These are phyloP conservation scores for Penaeus japonicus DNA, from an alignment of 1,140 invertebrate species.

Conservation along the genomic window DNA sequence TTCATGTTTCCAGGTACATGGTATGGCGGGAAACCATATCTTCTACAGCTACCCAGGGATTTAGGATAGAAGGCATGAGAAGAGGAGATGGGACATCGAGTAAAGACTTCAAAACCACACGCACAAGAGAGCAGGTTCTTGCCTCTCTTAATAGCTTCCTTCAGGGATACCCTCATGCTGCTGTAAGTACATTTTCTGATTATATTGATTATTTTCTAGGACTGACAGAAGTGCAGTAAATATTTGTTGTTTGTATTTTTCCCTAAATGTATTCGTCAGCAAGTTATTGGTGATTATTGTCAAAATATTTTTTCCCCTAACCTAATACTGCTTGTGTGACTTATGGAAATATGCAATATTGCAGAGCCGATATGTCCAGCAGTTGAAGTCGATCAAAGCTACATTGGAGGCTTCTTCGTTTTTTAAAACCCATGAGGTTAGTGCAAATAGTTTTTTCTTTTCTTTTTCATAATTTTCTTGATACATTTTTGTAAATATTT, in stretches of 20 bases:
- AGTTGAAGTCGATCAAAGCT: slow-evolving; percentile 82
- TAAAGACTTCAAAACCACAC: slow-evolving; percentile 97
- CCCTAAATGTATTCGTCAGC: too few species aligned
- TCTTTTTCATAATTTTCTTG: background rate
- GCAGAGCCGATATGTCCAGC: slow-evolving; percentile 82
- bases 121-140: slow-evolving; percentile 80
- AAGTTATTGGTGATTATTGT: too few species aligned
- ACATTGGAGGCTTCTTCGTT: slow-evolving; percentile 85
- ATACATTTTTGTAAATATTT: background rate
- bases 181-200: slow-evolving; percentile 70
- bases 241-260: too few species aligned
- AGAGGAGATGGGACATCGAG: slow-evolving; percentile 84
- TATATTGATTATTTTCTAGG: too few species aligned
- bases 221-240: too few species aligned
- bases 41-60: slow-evolving; percentile 92
- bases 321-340: background rate
- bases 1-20: slow-evolving; percentile 76
- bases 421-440: slow-evolving; percentile 86
- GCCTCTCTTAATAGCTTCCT: slow-evolving; percentile 85
- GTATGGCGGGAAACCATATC: slow-evolving; percentile 98
- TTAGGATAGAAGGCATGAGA: slow-evolving; percentile 95
- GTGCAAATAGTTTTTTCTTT: slow-evolving; percentile 32
- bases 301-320: background rate
- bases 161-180: slow-evolving; percentile 77
- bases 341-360: slow-evolving; percentile 58